Base-by-base conservation (phyloP, 1,140 invertebrate species). In the Saxidomus purpurata region DNA sequence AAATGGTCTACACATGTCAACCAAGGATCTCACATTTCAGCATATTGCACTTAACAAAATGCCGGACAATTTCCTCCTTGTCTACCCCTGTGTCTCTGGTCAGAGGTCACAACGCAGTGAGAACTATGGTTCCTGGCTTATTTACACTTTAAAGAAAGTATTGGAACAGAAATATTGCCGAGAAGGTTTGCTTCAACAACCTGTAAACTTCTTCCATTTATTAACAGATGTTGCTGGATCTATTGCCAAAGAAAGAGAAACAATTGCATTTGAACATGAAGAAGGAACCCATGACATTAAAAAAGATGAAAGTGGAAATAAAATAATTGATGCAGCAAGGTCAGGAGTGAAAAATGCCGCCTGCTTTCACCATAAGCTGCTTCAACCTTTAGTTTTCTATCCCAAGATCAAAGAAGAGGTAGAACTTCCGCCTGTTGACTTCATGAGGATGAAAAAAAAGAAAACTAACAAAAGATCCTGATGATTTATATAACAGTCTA, bases 401-500 rank as follows among this genome's bases (percentile, higher is more conserved):
- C 52, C 52, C 3, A 59, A 59, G 52, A 59, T n/a, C 15, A 59
- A 59, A 8, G 52, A 59, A 8, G 15, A 43, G 15, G 15, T 43
- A 43, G 6, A 43, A 43, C 4, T n/a, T 43, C 47, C 74, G 19
- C 82, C 79, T 67, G 74, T 89, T 87, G 79, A 82, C 89, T 22
- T 84, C 88, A n/a, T n/a, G n/a, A n/a, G n/a, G n/a, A n/a, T n/a
- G n/a, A n/a, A n/a, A n/a, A n/a, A n/a, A n/a, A n/a, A n/a, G n/a
- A n/a, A n/a, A n/a, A n/a, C n/a, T n/a, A n/a, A n/a, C n/a, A n/a
- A n/a, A n/a, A n/a, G n/a, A n/a, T n/a, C n/a, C n/a, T n/a, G n/a
- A n/a, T n/a, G n/a, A n/a, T n/a, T n/a, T n/a, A n/a, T n/a, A n/a
- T n/a, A n/a, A n/a, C n/a, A n/a, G n/a, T n/a, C n/a, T n/a, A n/a